Base-by-base conservation (phyloP, 2,113 vertebrate genomes). In the Hippocampus zosterae region DNA sequence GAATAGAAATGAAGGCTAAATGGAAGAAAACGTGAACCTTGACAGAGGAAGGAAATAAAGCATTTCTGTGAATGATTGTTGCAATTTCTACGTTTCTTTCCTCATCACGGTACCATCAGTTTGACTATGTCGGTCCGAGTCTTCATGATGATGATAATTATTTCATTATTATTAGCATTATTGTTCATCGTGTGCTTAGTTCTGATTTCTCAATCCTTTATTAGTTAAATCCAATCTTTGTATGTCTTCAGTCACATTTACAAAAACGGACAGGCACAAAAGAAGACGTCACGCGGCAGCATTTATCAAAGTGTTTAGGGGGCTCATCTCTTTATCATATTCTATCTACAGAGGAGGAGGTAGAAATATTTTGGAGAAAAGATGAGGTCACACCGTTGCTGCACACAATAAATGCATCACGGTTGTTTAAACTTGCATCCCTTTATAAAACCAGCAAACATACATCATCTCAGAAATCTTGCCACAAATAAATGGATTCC, bases 401-500 rank as follows among this genome's bases (percentile, higher is more conserved):
- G 57, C 12, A 33, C 15, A 33, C 19, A 33, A 18, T 33, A 23
- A 57, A 57, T 27, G 57, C 70, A 69, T 67, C 69, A 57, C 70
- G 80, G 8, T n/a, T 52, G 21, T 21, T 52, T 44, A 86, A 86
- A 84, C 81, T 71, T 37, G 1, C 41, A n/a, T 67, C 77, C 78
- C 78, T 76, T 29, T 71, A 69, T 42, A 67, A 2, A 13, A 44
- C 48, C 5, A 65, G 15, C 2, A 78, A 23, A 52, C n/a, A 66
- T 29, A 68, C n/a, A 44, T 3, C 74, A 8, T 65, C 18, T 60
- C 42, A 21, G 7, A 69, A 73, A 75, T 75, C 74, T 69, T 81
- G 70, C 81, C 78, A 73, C 84, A 90, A 90, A 90, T 86, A 90
- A 92, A 91, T 88, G 81, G 87, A 86, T 91, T 90, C 89, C 86